These are phyloP conservation scores for Hydrochoerus hydrochaeris DNA, from an alignment of 2,113 vertebrate genomes.

Conservation along the genomic window DNA sequence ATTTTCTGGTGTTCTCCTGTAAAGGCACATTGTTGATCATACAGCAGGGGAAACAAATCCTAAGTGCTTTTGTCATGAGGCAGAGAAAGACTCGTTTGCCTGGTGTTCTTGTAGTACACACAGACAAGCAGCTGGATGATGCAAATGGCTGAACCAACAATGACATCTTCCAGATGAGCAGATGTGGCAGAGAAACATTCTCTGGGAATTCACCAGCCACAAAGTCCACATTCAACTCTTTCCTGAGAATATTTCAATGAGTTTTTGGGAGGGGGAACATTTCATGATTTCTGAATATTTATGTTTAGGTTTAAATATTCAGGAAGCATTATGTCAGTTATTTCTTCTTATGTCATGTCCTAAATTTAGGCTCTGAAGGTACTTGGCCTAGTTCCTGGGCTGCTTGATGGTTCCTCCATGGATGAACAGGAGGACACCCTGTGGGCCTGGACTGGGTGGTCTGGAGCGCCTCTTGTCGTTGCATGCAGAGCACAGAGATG, in stretches of 20 bases:
- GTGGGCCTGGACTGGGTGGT: not conserved
- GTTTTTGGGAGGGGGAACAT: not conserved
- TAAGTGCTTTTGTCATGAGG: constrained; percentile 62
- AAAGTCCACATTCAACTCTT: not conserved
- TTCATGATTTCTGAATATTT: constrained; percentile 30
- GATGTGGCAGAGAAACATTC: constrained; percentile 10
- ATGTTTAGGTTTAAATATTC: not conserved
- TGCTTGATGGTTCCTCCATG: not conserved
- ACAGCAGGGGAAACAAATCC: constrained; percentile 33
- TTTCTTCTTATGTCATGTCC: not conserved
- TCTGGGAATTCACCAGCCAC: not conserved
- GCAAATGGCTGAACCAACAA: constrained; percentile 33
- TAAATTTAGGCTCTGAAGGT: not conserved
- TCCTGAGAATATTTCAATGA: not conserved
- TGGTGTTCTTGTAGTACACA: not conserved
- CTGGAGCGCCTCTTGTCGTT: not conserved
- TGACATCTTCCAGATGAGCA: constrained; percentile 16
- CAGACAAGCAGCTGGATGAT: constrained; percentile 47
- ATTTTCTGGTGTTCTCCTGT: not conserved
- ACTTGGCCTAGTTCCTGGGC: not conserved
- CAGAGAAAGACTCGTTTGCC: not conserved
- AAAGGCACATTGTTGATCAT: constrained; percentile 58
- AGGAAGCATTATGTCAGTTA: not conserved
- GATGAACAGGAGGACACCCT: not conserved
- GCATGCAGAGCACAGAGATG: not conserved